These are phyloP conservation scores for Sebastes dallii DNA, from an alignment of 2,797 vertebrate species.

Conservation along the genomic window DNA sequence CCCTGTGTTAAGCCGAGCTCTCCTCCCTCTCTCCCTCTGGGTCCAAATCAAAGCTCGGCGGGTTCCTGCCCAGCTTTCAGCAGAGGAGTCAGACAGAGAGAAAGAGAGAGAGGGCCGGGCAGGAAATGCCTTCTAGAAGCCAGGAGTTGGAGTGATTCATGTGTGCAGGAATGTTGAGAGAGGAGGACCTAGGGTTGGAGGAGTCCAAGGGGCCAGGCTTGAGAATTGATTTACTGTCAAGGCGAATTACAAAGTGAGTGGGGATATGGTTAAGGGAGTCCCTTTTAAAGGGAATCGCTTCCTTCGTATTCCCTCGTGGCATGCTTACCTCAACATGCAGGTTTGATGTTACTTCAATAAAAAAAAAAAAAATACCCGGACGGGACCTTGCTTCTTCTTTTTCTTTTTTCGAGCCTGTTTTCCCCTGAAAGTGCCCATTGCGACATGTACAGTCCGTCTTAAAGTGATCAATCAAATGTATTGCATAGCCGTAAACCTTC, in stretches of 20 bases:
- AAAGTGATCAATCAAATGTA: constrained; percentile 75
- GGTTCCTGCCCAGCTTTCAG: constrained; percentile 88
- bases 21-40: constrained; percentile 80
- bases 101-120: constrained; percentile 84
- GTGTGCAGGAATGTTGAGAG: constrained; percentile 90
- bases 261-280: constrained; percentile 92
- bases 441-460: constrained; percentile 77
- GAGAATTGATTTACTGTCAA: constrained; percentile 98
- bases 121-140: constrained; percentile 99
- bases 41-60: constrained; percentile 85
- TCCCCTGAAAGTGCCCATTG: constrained; percentile 75
- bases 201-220: constrained; percentile 91
- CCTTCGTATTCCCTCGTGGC: constrained; percentile 90
- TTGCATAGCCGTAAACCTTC: constrained; percentile 74
- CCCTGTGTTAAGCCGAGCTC: constrained; percentile 64
- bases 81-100: constrained; percentile 77
- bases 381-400: constrained; percentile 57
- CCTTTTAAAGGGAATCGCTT: constrained; percentile 93
- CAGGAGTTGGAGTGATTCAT: constrained; percentile 98
- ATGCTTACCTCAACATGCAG: constrained; percentile 91
- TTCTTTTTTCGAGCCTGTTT: constrained; percentile 48
- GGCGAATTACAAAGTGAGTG: constrained; percentile 92
- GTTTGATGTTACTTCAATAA: constrained; percentile 89
- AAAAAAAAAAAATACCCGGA: constrained; percentile 63
- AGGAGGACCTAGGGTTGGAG: constrained; percentile 81